Base-by-base conservation (phyloP, 2,888 invertebrate genomes). In the Orthosia cruda region DNA sequence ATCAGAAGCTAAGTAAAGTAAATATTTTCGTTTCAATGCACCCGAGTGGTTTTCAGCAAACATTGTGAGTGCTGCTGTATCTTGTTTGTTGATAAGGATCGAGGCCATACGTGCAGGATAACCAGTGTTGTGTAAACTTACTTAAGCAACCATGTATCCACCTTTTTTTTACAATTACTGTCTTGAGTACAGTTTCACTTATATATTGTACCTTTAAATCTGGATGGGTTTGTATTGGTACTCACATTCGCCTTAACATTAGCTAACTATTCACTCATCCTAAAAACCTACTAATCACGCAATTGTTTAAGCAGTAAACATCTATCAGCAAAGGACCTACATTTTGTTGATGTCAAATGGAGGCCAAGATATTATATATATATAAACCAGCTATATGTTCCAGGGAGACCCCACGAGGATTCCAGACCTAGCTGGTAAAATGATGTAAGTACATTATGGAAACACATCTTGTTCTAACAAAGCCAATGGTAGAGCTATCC, bases 1-100 rank as follows among this genome's bases (percentile, higher is more conserved):
- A 74, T 57, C 79, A 74, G 32, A 74, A 55, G 13, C 32, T 50
- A 18, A 11, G 40, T 32, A 77, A 58, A 55, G 61, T 45, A 77
- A 76, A 50, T 68, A 65, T 83, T 69, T 52, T 68, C 26, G 12
- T 50, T 45, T 16, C 23, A 59, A 20, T 61, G 52, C 64, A 59
- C 49, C 23, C 13, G 45, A 70, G 71, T 63, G 32, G 75, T 40
- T 68, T 52, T 69, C 47, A 40, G 50, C 57, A 77, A 83, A 71
- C 79, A 83, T 20, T 55, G 80, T 69, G 13, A 78, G 62, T 55
- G 66, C 45, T 58, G 1, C 64, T 26, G 71, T 83, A 67, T 71
- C n/a, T 64, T 77, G 59, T 77, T 64, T 66, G 54, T 45, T 59
- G 84, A 83, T 79, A 83, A 71, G 63, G 18, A 80, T 67, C 54